Base-by-base conservation (phyloP, 1,140 invertebrate species). In the Pollicipes pollicipes region DNA sequence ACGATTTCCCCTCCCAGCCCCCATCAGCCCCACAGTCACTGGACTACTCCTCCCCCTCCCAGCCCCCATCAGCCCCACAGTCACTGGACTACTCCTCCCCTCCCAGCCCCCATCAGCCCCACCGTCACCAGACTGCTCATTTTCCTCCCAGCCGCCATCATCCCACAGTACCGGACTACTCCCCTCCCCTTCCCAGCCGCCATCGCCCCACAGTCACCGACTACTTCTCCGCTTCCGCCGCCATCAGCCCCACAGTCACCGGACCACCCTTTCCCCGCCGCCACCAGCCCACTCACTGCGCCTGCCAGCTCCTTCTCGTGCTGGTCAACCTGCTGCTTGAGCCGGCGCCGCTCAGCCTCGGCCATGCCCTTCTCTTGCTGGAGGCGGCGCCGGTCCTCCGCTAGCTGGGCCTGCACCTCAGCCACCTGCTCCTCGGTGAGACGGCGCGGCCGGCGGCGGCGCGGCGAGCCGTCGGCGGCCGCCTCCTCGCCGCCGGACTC, bases 281-380 rank as follows among this genome's bases (percentile, higher is more conserved):
- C 24, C 73, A 30, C 64, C 29, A 27, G 37, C 35, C 28, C 32
- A 79, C 81, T 77, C 74, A 83, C 82, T 82, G 79, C 69, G 81
- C 82, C 77, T 81, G 80, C 80, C 27, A 85, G 77, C 76, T 85
- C 83, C 29, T 76, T 72, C 75, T 84, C 83, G 72, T 83, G 81
- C 70, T 79, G 76, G 70, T 81, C 78, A 6, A 85, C 76, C 71
- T 83, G 81, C 24, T 77, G 72, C 70, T 81, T 79, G 8, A 83
- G 75, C 84, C 87, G 76, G 84, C 88, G 80, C 86, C 90, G 79
- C 87, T 90, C 80, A 80, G 87, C 82, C 83, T 88, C 76, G 17
- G 80, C 80, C 77, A 84, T 81, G 70, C 83, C 82, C 73, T 83
- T 83, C 71, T 81, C 79, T 70, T 82, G 80, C 69, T 80, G 79